phyloP scores from a whole-genome alignment of 2,797 vertebrate species.

The Cynodonichthys magdalenae region DNA sequence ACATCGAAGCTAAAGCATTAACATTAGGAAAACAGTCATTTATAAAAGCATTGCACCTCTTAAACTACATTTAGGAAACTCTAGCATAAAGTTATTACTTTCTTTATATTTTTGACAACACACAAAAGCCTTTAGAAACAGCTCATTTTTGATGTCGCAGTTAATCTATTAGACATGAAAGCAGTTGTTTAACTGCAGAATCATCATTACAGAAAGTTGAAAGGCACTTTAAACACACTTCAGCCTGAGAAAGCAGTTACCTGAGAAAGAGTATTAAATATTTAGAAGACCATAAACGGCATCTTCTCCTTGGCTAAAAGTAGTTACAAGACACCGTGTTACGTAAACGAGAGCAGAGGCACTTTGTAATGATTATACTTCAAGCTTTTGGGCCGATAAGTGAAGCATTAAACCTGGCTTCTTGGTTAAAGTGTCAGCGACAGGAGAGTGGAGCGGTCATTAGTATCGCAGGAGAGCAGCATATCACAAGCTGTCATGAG shows the following conservation, averaged over 20 bases:
- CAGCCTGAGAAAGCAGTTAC: conserved; percentile 54
- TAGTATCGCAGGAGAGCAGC: conserved; percentile 28
- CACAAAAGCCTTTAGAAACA: conserved; percentile 1
- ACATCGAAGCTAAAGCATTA: conserved; percentile 20
- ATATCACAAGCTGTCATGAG: conserved; percentile 19
- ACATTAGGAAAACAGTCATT: conserved; percentile 21
- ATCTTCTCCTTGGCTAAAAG: conserved; percentile 35
- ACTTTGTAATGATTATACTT: conserved; percentile 52
- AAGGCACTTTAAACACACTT: conserved; percentile 28
- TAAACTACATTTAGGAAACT: neutral
- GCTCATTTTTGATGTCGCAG: conserved; percentile 8
- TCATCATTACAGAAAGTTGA: conserved; percentile 29
- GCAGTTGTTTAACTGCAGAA: conserved; percentile 12
- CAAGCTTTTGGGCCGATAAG: conserved; percentile 41
- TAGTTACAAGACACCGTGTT: conserved; percentile 38
- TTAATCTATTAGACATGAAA: conserved; percentile 7
- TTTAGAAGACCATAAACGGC: conserved; percentile 45
- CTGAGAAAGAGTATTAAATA: conserved; percentile 61
- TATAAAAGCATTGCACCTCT: conserved; percentile 22
- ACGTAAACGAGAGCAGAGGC: conserved; percentile 43
- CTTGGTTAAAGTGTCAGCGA: conserved; percentile 29
- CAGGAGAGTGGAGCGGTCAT: conserved; percentile 22
- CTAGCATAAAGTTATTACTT: neutral
- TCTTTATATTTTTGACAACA: neutral
- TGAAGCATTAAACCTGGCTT: conserved; percentile 48